Base-by-base conservation (phyloP, 2,113 vertebrate species). In the Poeciliopsis turrubarensis region DNA sequence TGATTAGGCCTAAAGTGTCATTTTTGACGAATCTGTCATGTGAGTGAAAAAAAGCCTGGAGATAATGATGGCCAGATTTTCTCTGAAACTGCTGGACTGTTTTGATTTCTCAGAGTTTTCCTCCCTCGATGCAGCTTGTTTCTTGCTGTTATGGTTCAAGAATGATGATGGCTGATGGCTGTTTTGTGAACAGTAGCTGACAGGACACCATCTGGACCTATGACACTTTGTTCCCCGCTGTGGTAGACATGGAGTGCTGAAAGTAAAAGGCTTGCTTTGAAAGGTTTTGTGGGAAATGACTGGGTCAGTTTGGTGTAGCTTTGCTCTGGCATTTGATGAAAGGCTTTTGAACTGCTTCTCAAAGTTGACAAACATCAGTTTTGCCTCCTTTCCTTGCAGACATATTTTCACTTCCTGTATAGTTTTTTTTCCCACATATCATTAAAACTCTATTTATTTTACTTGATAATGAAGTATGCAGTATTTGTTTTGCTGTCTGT, bases 111-210 rank as follows among this genome's bases (percentile, higher is more conserved):
- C 70, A 62, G 47, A 6, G 41, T 39, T 25, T 37, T 47, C 27
- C 22, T 44, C 39, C 26, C 13, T 57, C 60, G 6, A 0, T 68
- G 61, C 60, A 54, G 54, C 41, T 66, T 61, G 34, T 78, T 73
- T 75, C 32, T 63, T 11, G 63, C 68, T 74, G 51, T 69, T 30
- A 4, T 77, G 30, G 72, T 70, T 75, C 25, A 70, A 65, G 61
- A 68, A 60, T 54, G 68, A 74, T 65, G 68, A 73, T 69, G 72
- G 54, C 26, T 66, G 32, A 73, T 73, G 74, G 65, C 31, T 67
- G 32, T 30, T 81, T 86, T 83, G 84, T 83, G 72, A 75, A 67
- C 79, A 67, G 37, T 27, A 64, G 62, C 44, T 84, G 84, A 78
- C 77, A 72, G 54, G 66, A 77, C 39, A 68, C 70, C 86, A 81